Conservation (phyloP, 1,140 invertebrate genomes). For the Arctopsyche grandis region DNA sequence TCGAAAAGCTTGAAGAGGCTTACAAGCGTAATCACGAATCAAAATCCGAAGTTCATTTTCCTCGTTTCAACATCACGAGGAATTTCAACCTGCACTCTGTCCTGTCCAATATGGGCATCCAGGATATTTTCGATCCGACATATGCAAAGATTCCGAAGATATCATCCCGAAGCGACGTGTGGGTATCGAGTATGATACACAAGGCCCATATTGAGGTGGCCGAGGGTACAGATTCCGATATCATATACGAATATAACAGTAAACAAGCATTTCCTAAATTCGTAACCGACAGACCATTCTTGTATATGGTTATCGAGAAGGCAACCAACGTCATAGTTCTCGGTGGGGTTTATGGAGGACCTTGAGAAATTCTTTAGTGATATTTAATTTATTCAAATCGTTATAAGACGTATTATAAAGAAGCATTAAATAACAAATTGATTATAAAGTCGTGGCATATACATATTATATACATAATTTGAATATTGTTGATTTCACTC, state of each 20-base stretch:
- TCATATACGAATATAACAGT: background rate
- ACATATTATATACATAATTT: too few species aligned
- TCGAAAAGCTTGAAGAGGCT: background rate
- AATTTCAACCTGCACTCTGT: background rate
- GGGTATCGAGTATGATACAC: background rate
- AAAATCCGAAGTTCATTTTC: background rate
- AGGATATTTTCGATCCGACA: background rate
- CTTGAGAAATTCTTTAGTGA: too few species aligned
- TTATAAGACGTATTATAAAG: too few species aligned
- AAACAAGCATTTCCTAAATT: background rate
- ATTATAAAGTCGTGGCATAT: too few species aligned
- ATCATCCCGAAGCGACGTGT: background rate
- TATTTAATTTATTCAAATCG: too few species aligned
- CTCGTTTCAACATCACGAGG: background rate
- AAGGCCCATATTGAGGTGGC: background rate
- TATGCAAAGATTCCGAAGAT: background rate
- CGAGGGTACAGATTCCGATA: background rate
- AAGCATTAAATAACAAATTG: too few species aligned
- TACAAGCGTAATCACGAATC: background rate
- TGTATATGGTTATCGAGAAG: conserved; percentile 12
- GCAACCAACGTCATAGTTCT: background rate
- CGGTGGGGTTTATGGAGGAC: background rate
- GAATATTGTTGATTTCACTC: too few species aligned
- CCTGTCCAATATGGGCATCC: background rate
- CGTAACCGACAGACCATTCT: conserved; percentile 9